Conservation (phyloP, 2,113 vertebrate species). For the Pachypanchax playfairii region DNA sequence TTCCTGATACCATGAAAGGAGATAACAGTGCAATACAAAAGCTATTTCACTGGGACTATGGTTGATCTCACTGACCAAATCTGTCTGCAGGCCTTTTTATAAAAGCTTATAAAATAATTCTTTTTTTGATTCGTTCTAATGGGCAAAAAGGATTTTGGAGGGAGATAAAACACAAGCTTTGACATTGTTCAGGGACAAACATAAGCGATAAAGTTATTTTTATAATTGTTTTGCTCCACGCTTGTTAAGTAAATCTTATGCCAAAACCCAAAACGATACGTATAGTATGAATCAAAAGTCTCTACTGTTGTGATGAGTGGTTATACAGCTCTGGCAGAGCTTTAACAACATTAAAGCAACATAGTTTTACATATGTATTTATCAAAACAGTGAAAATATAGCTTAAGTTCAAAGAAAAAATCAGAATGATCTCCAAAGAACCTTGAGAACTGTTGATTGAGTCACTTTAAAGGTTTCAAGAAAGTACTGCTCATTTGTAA, state of each 20-base stretch:
- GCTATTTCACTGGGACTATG: slow-evolving; percentile 62
- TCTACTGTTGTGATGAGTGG: not conserved
- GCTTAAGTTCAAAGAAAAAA: too few species aligned
- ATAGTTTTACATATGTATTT: too few species aligned
- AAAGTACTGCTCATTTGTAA: too few species aligned
- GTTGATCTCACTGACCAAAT: slow-evolving; percentile 61
- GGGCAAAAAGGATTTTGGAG: slow-evolving; percentile 47
- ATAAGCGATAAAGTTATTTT: slow-evolving; percentile 17
- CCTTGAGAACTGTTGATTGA: too few species aligned
- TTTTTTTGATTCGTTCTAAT: slow-evolving; percentile 67
- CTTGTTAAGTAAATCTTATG: not conserved
- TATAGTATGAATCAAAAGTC: not conserved
- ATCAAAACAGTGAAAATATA: too few species aligned
- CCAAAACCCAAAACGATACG: not conserved
- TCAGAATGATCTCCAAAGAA: not conserved
- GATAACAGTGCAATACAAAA: slow-evolving; percentile 60
- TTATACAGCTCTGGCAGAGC: not conserved
- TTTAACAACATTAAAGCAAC: slow-evolving; percentile 6
- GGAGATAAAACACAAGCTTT: slow-evolving; percentile 53
- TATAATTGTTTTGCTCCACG: not conserved
- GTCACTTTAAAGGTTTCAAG: too few species aligned
- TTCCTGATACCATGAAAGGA: slow-evolving; percentile 59
- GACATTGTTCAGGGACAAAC: slow-evolving; percentile 42
- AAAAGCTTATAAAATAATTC: slow-evolving; percentile 64
- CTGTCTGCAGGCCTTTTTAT: slow-evolving; percentile 65